Percentiles rank a stretch among this genome's conserved stretches.
These are phyloP conservation scores for Mellivora capensis DNA, from an alignment of 2,113 vertebrate genomes.

Conservation along the genomic window DNA sequence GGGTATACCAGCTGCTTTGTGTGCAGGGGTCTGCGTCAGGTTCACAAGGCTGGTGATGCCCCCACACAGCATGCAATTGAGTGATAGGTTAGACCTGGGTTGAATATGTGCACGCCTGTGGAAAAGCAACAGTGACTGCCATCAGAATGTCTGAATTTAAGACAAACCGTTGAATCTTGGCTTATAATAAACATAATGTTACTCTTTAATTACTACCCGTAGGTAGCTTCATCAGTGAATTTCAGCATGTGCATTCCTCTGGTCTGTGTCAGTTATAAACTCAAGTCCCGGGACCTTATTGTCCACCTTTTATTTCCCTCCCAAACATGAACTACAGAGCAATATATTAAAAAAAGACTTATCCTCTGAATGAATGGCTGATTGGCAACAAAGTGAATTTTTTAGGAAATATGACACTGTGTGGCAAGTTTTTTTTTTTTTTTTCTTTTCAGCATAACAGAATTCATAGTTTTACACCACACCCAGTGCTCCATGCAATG, in stretches of 20 bases:
- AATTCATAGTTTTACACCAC: too few species aligned
- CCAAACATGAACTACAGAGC: background rate
- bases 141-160: background rate
- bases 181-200: background rate
- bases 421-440: too few species aligned
- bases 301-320: background rate
- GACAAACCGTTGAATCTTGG: background rate
- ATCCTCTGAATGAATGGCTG: background rate
- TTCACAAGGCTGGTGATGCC: fast-evolving
- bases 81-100: background rate
- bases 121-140: fast-evolving
- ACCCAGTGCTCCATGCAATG: too few species aligned
- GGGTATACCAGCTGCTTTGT: background rate
- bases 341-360: background rate
- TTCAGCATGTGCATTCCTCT: background rate
- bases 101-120: background rate
- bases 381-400: background rate
- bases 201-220: background rate
- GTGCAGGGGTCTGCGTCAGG: fast-evolving
- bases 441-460: too few species aligned
- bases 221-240: background rate
- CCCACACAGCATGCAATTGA: fast-evolving
- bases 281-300: background rate
- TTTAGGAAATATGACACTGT: background rate
- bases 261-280: background rate